phyloP scores from a whole-genome alignment of 1,140 invertebrate species.

The Neodiprion pinetum region DNA sequence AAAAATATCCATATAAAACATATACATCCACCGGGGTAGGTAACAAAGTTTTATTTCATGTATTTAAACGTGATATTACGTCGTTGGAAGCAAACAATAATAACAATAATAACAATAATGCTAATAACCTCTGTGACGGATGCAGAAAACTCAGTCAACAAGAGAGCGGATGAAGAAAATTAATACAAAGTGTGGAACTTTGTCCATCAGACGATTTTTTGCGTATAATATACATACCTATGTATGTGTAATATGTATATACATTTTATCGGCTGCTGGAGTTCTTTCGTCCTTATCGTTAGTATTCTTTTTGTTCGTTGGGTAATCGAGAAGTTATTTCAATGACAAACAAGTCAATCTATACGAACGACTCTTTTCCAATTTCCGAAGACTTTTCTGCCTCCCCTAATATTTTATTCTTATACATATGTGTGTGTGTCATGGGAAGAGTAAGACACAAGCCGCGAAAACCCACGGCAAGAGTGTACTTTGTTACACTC shows the following conservation, averaged over 20 bases:
- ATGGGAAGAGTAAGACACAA: too few relatives aligned
- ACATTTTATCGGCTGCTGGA: background rate
- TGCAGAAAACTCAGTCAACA: background rate
- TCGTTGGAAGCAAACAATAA: background rate
- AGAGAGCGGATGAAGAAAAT: background rate
- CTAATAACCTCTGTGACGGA: background rate
- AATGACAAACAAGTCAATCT: conserved; percentile 1
- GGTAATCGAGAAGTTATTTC: background rate
- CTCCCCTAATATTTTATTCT: background rate
- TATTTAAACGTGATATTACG: too few relatives aligned
- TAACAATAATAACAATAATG: background rate
- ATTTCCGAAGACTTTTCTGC: background rate
- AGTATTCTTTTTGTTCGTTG: background rate
- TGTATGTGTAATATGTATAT: background rate
- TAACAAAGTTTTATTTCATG: too few relatives aligned
- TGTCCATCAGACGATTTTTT: background rate
- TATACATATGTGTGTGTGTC: background rate
- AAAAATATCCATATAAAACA: background rate
- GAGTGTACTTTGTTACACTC: too few relatives aligned
- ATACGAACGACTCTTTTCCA: background rate
- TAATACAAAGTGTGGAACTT: conserved; percentile 1
- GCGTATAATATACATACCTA: background rate
- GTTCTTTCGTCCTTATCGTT: background rate
- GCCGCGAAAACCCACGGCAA: too few relatives aligned
- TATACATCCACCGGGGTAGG: background rate